Percentiles rank a stretch among this genome's conserved stretches.
phyloP scores from a whole-genome alignment of 2,888 invertebrate genomes.

The Omphaloscelis lunosa region DNA sequence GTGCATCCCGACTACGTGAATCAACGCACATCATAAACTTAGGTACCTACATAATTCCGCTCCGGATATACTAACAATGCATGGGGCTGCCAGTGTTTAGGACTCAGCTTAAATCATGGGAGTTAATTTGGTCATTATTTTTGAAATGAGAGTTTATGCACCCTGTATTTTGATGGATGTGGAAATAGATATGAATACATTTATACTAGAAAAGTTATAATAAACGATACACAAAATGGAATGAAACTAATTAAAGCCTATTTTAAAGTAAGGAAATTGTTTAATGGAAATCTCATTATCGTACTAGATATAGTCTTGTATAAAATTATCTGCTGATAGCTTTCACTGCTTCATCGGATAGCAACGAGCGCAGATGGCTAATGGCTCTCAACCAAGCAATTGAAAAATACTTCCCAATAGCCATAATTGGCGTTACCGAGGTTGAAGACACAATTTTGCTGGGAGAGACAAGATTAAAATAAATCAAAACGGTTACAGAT shows the following conservation, averaged over 20 bases:
- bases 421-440: constrained; percentile 48
- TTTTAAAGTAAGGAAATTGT: not conserved
- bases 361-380: constrained; percentile 57
- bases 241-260: not conserved
- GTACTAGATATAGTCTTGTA: constrained; percentile 2
- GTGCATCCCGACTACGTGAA: constrained; percentile 55
- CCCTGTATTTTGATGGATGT: not conserved
- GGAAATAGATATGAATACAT: not conserved
- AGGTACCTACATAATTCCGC: constrained; percentile 40
- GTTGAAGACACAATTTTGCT: constrained; percentile 26
- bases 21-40: constrained; percentile 67
- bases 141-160: no score
- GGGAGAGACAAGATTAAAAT: constrained; percentile 5
- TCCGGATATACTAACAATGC: constrained; percentile 40
- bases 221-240: not conserved
- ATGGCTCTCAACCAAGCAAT: constrained; percentile 52
- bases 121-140: not conserved
- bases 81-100: constrained; percentile 40
- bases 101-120: constrained; percentile 22
- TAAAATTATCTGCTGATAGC: constrained; percentile 46
- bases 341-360: constrained; percentile 46
- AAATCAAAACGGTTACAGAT: constrained; percentile 8
- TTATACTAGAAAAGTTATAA: not conserved
- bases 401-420: constrained; percentile 40
- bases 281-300: constrained; percentile 14